Evolutionary conservation across 1,140 invertebrate species (phyloP).

Genomic region (Lepidurus apus): DNA sequence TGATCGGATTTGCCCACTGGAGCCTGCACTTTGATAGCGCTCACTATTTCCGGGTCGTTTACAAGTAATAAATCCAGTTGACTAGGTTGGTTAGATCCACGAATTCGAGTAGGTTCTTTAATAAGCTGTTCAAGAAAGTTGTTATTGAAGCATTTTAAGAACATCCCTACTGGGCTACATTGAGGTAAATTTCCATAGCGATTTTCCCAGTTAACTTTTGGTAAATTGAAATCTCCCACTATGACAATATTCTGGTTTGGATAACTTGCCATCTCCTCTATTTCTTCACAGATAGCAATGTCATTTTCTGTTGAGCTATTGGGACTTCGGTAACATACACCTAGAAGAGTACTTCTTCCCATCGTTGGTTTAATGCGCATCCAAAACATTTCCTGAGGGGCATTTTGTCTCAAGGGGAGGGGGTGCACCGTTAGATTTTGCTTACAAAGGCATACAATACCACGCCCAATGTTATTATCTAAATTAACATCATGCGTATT

Average conservation of each 20-base stretch:
- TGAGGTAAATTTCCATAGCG: background rate
- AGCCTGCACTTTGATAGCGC: background rate
- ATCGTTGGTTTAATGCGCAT: background rate
- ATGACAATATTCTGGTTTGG: background rate
- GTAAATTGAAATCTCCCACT: background rate
- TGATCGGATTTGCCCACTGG: background rate
- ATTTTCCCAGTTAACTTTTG: background rate
- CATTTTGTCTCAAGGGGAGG: background rate
- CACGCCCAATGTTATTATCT: no score
- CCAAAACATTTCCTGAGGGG: background rate
- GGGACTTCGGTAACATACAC: background rate
- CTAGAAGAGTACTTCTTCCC: background rate
- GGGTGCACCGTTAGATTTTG: no score
- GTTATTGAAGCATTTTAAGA: background rate
- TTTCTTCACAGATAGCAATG: background rate
- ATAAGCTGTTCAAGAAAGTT: background rate
- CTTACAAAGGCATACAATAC: background rate
- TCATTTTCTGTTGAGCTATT: background rate
- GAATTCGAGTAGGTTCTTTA: background rate
- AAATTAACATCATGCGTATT: background rate
- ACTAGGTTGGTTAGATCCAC: background rate
- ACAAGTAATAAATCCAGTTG: background rate
- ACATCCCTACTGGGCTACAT: background rate
- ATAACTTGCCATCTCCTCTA: background rate
- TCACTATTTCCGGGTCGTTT: background rate